Conservation (phyloP, 2,113 vertebrate species). For the Lipophrys pholis region DNA sequence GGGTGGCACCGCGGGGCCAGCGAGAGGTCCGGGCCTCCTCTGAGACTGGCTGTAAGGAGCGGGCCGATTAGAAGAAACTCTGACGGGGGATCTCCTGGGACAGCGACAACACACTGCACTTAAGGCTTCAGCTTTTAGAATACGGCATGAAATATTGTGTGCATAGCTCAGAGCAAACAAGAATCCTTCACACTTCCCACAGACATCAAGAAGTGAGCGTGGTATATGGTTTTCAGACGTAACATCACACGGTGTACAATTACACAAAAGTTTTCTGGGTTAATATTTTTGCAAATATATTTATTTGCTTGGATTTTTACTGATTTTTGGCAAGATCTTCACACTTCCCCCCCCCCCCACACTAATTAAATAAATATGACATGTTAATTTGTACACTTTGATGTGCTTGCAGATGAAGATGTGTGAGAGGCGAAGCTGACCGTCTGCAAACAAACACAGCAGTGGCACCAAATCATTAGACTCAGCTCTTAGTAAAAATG, state of each 20-base stretch:
- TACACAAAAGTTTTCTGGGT: slow-evolving; percentile 6
- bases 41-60: slow-evolving; percentile 40
- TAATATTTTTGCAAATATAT: neutral
- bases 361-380: neutral
- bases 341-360: too few relatives aligned
- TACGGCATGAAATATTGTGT: slow-evolving; percentile 24
- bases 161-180: slow-evolving; percentile 34
- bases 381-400: neutral
- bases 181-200: slow-evolving; percentile 1
- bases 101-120: slow-evolving; percentile 18
- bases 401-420: too few relatives aligned
- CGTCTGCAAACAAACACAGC: neutral
- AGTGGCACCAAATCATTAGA: neutral
- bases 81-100: slow-evolving; percentile 22
- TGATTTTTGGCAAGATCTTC: too few relatives aligned
- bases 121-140: slow-evolving; percentile 40
- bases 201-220: slow-evolving; percentile 1
- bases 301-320: neutral
- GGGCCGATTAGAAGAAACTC: slow-evolving; percentile 33
- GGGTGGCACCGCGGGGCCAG: slow-evolving; percentile 8
- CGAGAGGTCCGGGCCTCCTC: slow-evolving; percentile 29
- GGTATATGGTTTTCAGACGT: neutral
- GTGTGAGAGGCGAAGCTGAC: neutral
- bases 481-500: neutral
- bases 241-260: slow-evolving; percentile 9